Conservation (phyloP, 2,888 invertebrate species). For the Cantharis lateralis region DNA sequence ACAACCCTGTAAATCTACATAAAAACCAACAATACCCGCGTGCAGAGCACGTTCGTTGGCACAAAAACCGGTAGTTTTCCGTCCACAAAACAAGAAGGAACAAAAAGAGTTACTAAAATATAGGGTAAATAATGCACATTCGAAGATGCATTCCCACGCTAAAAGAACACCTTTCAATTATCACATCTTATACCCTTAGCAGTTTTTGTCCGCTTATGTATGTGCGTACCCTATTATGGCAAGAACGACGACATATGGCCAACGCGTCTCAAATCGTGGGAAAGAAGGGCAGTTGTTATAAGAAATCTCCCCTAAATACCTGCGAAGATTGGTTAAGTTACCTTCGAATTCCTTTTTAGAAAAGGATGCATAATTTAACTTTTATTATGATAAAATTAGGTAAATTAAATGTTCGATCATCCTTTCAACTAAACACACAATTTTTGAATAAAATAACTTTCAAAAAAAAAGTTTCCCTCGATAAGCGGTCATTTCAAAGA, state of each 20-base stretch:
- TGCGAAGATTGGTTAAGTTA: slow-evolving; percentile 41
- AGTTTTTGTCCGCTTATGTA: slow-evolving; percentile 26
- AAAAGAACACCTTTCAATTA: slow-evolving; percentile 35
- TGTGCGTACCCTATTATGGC: slow-evolving; percentile 32
- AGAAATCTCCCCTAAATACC: slow-evolving; percentile 40
- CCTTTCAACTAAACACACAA: not conserved
- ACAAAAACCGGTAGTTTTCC: slow-evolving; percentile 13
- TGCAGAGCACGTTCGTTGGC: slow-evolving; percentile 26
- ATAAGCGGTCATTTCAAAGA: not conserved
- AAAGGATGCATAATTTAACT: slow-evolving; percentile 2
- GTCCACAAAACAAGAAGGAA: slow-evolving; percentile 6
- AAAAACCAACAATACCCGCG: slow-evolving; percentile 33
- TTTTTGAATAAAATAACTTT: not conserved
- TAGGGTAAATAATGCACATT: slow-evolving; percentile 27
- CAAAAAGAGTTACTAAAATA: slow-evolving; percentile 22
- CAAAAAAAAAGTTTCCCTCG: not conserved
- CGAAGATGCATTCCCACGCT: slow-evolving; percentile 33
- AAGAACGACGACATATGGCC: slow-evolving; percentile 50
- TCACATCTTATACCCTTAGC: slow-evolving; percentile 30
- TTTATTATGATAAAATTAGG: not conserved
- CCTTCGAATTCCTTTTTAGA: slow-evolving; percentile 32
- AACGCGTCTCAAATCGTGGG: slow-evolving; percentile 47
- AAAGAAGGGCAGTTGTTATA: slow-evolving; percentile 36
- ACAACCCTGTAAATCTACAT: slow-evolving; percentile 10
- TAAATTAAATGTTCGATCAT: not conserved